Percentiles rank a stretch among this genome's conserved stretches.
Evolutionary conservation across 1,140 invertebrate species (phyloP).

Genomic region (Pseudomyrmex pallidus): DNA sequence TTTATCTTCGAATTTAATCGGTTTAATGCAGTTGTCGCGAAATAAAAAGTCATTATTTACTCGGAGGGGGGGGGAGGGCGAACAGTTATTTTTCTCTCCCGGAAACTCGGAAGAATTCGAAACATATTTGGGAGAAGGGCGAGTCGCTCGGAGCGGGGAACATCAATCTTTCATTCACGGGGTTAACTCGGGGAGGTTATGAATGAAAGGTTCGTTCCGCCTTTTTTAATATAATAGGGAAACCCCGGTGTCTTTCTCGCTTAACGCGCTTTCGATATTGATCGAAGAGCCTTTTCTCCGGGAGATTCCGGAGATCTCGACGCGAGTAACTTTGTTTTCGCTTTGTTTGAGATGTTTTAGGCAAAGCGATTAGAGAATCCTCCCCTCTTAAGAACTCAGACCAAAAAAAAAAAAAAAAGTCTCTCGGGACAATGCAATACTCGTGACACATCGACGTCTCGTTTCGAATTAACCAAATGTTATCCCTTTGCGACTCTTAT

Average conservation of each 20-base stretch:
- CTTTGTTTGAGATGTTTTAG: too few relatives aligned
- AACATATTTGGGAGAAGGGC: constrained; percentile 52
- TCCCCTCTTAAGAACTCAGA: too few relatives aligned
- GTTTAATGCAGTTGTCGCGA: constrained; percentile 34
- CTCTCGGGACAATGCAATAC: background rate
- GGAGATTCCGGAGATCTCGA: background rate
- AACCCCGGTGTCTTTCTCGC: constrained; percentile 45
- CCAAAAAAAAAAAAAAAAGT: background rate
- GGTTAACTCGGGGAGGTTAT: constrained; percentile 69
- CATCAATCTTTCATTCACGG: constrained; percentile 76
- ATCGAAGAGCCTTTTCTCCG: constrained; percentile 67
- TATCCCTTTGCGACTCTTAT: constrained; percentile 32
- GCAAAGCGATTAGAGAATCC: too few relatives aligned
- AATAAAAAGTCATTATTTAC: constrained; percentile 65
- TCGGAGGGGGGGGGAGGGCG: background rate
- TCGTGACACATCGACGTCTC: constrained; percentile 7
- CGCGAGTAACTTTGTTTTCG: background rate
- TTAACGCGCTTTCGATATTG: constrained; percentile 78
- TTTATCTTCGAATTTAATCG: constrained; percentile 2
- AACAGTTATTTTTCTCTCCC: constrained; percentile 14
- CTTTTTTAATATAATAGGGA: constrained; percentile 73
- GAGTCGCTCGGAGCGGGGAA: constrained; percentile 32
- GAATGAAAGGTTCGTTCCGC: constrained; percentile 69
- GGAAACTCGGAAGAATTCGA: constrained; percentile 52
- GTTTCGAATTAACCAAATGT: constrained; percentile 26